phyloP scores from a whole-genome alignment of 1,140 invertebrate species.

The Leptinotarsa defecta region DNA sequence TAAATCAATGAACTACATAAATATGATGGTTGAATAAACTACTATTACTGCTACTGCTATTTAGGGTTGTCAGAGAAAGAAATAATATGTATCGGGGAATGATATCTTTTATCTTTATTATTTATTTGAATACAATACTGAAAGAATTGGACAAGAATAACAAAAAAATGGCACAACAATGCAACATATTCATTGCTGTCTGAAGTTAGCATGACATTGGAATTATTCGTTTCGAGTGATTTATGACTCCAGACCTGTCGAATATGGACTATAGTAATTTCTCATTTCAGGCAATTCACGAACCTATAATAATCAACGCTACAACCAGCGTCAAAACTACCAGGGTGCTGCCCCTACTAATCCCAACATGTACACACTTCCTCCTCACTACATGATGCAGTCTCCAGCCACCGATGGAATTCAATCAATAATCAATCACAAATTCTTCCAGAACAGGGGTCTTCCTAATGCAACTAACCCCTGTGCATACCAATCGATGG shows the following conservation, averaged over 20 bases:
- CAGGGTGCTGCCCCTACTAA: constrained; percentile 53
- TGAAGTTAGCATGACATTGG: no score
- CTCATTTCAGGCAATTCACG: constrained; percentile 41
- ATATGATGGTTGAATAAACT: no score
- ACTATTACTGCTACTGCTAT: no score
- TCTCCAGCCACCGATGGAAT: constrained; percentile 58
- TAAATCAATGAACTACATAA: no score
- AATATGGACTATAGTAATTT: constrained; percentile 27
- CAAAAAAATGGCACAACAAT: no score
- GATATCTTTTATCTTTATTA: no score
- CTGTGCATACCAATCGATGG: constrained; percentile 65
- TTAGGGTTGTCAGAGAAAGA: no score
- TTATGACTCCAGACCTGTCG: not conserved
- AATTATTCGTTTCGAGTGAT: no score
- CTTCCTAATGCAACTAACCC: constrained; percentile 61
- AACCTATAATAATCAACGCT: constrained; percentile 52
- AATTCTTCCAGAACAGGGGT: constrained; percentile 66
- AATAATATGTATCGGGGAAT: no score
- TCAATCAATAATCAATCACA: constrained; percentile 65
- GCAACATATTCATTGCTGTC: no score
- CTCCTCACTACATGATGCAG: constrained; percentile 60
- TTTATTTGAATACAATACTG: no score
- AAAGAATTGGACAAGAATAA: no score
- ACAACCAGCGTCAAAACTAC: constrained; percentile 52
- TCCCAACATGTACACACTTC: constrained; percentile 60